Conservation (phyloP, 2,113 vertebrate species). For the Aegithalos caudatus region DNA sequence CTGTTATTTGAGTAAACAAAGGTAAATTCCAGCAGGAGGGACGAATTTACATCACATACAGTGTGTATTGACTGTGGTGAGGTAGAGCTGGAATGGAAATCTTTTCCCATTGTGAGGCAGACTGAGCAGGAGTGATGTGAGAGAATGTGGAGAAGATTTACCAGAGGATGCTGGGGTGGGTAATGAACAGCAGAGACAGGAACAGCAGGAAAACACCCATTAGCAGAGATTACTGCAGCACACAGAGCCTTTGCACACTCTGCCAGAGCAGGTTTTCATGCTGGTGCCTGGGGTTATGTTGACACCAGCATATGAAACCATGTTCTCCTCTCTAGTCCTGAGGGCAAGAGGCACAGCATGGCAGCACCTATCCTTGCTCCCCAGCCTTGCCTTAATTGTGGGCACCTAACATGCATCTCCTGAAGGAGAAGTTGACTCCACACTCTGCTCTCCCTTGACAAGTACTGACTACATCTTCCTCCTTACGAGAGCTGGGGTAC, state of each 20-base stretch:
- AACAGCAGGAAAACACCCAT: neutral
- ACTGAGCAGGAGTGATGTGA: neutral
- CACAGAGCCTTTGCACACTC: neutral
- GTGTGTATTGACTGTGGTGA: neutral
- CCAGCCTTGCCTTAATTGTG: neutral
- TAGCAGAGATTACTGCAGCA: neutral
- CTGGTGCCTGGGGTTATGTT: rapidly evolving
- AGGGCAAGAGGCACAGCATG: neutral
- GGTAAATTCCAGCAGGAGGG: neutral
- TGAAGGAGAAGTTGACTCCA: neutral
- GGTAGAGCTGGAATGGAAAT: neutral
- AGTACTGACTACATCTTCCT: neutral
- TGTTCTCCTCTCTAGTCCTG: neutral
- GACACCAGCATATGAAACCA: neutral
- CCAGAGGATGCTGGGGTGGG: neutral
- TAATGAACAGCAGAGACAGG: neutral
- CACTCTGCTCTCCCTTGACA: neutral
- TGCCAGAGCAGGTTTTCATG: neutral
- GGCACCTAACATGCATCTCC: neutral
- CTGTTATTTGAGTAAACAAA: neutral
- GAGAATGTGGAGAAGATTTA: neutral
- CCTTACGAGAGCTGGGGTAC: neutral
- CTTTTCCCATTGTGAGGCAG: neutral
- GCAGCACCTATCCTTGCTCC: rapidly evolving
- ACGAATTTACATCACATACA: neutral